Percentiles rank a stretch among this genome's conserved stretches.
These are phyloP conservation scores for Ispidina picta DNA, from an alignment of 2,797 vertebrate genomes.

Conservation along the genomic window DNA sequence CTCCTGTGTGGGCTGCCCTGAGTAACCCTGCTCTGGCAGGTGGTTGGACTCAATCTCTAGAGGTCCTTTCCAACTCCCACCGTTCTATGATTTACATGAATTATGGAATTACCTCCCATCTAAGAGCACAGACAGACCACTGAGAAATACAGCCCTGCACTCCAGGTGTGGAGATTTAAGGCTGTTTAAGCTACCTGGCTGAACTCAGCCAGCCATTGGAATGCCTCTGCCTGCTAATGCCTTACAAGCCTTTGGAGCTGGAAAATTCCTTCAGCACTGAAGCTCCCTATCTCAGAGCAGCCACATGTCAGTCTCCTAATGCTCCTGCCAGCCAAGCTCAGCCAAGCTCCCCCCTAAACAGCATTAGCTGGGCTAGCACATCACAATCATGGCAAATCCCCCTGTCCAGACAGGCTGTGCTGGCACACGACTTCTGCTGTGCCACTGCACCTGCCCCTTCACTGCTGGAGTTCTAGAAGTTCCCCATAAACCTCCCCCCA, in stretches of 20 bases:
- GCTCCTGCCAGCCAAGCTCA: neutral
- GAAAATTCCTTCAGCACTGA: neutral
- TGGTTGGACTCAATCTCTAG: too few relatives aligned
- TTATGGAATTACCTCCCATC: neutral
- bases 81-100: neutral
- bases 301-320: neutral
- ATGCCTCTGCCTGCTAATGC: neutral
- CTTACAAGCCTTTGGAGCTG: neutral
- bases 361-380: slow-evolving; percentile 4
- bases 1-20: too few relatives aligned
- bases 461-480: neutral
- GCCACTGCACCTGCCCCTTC: neutral
- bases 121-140: neutral
- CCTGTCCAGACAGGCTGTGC: neutral
- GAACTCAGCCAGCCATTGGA: neutral
- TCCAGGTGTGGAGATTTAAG: neutral
- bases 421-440: neutral
- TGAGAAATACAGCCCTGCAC: neutral
- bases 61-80: too few relatives aligned
- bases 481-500: neutral
- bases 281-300: neutral
- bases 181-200: neutral
- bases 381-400: neutral
- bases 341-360: neutral
- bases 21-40: too few relatives aligned